Base-by-base conservation (phyloP, 2,797 vertebrate species). In the Oreortyx pictus region DNA sequence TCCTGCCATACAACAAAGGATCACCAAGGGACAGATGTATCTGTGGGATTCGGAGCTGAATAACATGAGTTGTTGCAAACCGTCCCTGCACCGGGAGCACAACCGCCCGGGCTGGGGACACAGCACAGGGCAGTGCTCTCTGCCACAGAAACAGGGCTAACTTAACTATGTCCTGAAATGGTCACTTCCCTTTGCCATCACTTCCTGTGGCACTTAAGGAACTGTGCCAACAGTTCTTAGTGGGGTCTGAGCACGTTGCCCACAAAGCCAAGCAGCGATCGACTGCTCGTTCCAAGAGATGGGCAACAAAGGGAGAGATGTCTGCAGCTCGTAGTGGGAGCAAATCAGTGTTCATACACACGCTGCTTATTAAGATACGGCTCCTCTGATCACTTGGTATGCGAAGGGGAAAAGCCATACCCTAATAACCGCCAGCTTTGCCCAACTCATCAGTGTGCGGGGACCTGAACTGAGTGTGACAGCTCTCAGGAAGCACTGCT, bases 1-100 rank as follows among this genome's bases (percentile, higher is more conserved):
- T 95, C 85, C 82, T 78, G 73, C 49, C 74, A 11, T 15, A 31
- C 52, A 62, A 59, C 14, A 31, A 86, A 35, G 39, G 81, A 46
- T 52, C 16, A 52, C 39, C 39, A 29, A 17, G 16, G 14, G 15
- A 29, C 50, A 52, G 27, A 29, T 29, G 15, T 80, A 37, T 37
- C 50, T 49, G 2, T 2, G 43, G 33, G 18, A 67, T 23, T 33
- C 5, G 6, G 37, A 62, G 66, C 18, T 31, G 60, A 17, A 82
- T 0, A 2, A 92, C 39, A 73, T 14, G 60, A 41, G 65, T 80
- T 2, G 9, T 39, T 77, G 83, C 88, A 77, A 82, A 86, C 14
- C 41, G 15, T 16, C 50, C 50, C 50, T 29, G 50, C 50, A 52
- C 39, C 39, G 13, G 39, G 39, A 41, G 39, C 39, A 5, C 5